Base-by-base conservation (phyloP, 1,140 invertebrate genomes). In the Psix sp. region DNA sequence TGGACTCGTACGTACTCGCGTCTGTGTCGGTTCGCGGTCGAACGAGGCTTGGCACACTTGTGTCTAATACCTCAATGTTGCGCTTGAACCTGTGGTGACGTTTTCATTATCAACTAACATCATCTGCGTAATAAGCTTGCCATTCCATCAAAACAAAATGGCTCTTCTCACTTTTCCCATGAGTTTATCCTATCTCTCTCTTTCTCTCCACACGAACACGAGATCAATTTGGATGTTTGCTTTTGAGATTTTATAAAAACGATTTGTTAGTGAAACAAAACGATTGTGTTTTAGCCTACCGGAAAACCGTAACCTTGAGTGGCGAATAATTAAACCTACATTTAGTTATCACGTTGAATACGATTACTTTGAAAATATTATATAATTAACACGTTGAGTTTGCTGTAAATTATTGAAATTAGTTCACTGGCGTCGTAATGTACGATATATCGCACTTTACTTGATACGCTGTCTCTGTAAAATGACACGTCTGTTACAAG, bases 121-220 rank as follows among this genome's bases (percentile, higher is more conserved):
- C 26, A 54, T 59, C 59, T 68, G 59, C 52, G 51, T 54, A 60
- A 70, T 60, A 48, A 60, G 60, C 60, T 56, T 68, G 46, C 65
- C 51, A 43, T 46, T 48, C 46, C 45, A 68, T 54, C 39, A 46
- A 52, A 48, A 70, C 15, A 26, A 51, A 33, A n/a, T 24, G 21
- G 48, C 39, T n/a, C n/a, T n/a, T n/a, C n/a, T n/a, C n/a, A n/a
- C n/a, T n/a, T n/a, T n/a, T n/a, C n/a, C n/a, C n/a, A n/a, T n/a
- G n/a, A n/a, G n/a, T n/a, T n/a, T n/a, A n/a, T n/a, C n/a, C n/a
- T n/a, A n/a, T n/a, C n/a, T n/a, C n/a, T n/a, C n/a, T n/a, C n/a
- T n/a, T n/a, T n/a, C n/a, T n/a, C n/a, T n/a, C n/a, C n/a, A n/a
- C n/a, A n/a, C n/a, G n/a, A n/a, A n/a, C n/a, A n/a, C n/a, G n/a